phyloP scores from a whole-genome alignment of 64 coral and sea anemone species.

The Montipora foliosa region DNA sequence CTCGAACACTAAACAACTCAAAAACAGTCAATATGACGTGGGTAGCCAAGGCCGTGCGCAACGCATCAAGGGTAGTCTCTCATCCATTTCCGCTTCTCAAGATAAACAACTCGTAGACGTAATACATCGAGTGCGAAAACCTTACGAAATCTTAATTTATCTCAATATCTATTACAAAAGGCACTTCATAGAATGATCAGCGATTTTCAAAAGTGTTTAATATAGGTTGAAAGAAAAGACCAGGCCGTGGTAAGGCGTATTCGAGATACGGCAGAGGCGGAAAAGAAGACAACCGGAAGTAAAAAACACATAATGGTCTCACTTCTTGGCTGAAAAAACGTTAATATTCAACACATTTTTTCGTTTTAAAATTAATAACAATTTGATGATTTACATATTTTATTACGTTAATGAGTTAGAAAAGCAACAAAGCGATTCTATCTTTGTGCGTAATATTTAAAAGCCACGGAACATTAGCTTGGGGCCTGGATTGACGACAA shows the following conservation, averaged over 20 bases:
- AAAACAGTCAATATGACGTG: constrained; percentile 84
- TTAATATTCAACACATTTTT: background rate
- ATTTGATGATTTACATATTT: background rate
- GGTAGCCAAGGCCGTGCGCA: constrained; percentile 90
- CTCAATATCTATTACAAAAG: background rate
- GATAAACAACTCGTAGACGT: background rate
- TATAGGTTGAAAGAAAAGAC: background rate
- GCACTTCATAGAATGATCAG: background rate
- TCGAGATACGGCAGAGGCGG: background rate
- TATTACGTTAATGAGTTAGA: background rate
- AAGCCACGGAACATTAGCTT: background rate
- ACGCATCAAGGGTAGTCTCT: constrained; percentile 56
- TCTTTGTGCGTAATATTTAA: background rate
- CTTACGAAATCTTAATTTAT: background rate
- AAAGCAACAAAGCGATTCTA: too few species aligned
- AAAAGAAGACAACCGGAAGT: background rate
- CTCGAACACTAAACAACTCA: constrained; percentile 49
- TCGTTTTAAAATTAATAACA: background rate
- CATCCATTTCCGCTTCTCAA: constrained; percentile 34
- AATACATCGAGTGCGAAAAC: background rate
- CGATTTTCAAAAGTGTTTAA: background rate
- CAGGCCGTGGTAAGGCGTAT: background rate
- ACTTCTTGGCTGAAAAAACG: background rate
- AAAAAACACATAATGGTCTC: background rate
- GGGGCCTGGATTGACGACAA: background rate